Evolutionary conservation across 2,113 vertebrate species (phyloP), one percentile per base, ranked within the genome.

Genomic region (Anser brachyrhynchus): DNA sequence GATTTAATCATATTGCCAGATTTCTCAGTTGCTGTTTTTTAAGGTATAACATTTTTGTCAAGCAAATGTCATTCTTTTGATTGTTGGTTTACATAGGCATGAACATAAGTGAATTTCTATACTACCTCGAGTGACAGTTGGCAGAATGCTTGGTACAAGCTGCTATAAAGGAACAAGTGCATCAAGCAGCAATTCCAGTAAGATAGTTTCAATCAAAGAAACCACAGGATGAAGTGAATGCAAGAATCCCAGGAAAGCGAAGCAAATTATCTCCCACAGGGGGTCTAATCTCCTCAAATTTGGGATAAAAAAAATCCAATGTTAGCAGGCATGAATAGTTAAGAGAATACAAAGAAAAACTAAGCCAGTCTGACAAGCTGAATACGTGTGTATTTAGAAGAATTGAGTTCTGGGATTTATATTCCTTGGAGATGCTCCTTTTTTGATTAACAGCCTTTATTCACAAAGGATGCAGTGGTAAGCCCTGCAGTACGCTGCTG

Each of bases 41-140:
- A 88, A 90, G 33, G 52, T 90, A 55, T 70, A 80, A 66, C 33
- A 29, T 2, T 92, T 97, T 89, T 87, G 75, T 94, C 65, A 81
- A 86, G 72, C 25, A 88, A 86, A 86, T 92, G 59, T 88, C 75
- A 86, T 93, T 90, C 79, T 86, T 86, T 28, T 90, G 67, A 43
- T 66, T 91, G 33, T 79, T 90, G 28, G 62, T 84, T 87, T 89
- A 81, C 49, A 64, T 21, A 89, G 65, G 39, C 61, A 81, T 39
- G 65, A 93, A 82, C 20, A 57, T 79, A 78, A 91, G 20, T 86
- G 75, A 80, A 41, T 88, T 83, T 88, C 54, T 76, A 0, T 65
- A 51, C 43, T 91, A 11, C 44, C 72, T 58, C 57, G 74, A 87
- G 57, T 95, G 93, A 66, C 74, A 92, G 39, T 28, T 95, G 87